Evolutionary conservation across 2,797 vertebrate species (phyloP), one percentile per base, ranked within the genome.

Genomic region (Peromyscus aztecus): DNA sequence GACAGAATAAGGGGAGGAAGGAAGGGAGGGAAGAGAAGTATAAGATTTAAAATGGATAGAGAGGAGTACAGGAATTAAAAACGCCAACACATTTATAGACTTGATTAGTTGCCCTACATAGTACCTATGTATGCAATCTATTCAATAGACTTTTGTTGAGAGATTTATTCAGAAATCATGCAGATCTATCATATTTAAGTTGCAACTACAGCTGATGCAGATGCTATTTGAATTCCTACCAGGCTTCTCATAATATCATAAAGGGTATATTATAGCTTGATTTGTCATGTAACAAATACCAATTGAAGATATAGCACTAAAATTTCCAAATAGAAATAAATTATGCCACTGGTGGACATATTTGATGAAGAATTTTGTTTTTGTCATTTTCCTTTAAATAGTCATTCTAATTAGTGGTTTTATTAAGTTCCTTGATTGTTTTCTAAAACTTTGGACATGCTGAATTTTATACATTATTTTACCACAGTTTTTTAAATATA

Each of bases 291-390:
- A 92, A 49, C 94, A 91, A 96, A 89, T 96, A 17, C 6, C 88
- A 92, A 82, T 67, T 90, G 88, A 97, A 98, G 89, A 96, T 49
- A 84, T 7, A 84, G 0, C 94, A 77, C 49, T 37, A 88, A 82
- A 92, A 96, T 81, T 98, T 98, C 95, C 97, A 98, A 97, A 96
- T 91, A 95, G 34, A 94, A 95, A 92, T 12, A 97, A 97, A 96
- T 89, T 95, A 84, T 90, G 37, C 6, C 37, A 16, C 14, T 80
- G 19, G 12, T 77, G 82, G 31, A 46, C n/a, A 90, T 52, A 34
- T 24, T 34, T n/a, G 55, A 86, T 73, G 52, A 40, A 91, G 24
- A 77, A 46, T 14, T 34, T 14, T 65, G 31, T 63, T 46, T 67
- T 67, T 49, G n/a, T 85, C 67, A 17, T 67, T 89, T 76, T 14